These are phyloP conservation scores for Nymphicus hollandicus DNA, from an alignment of 2,113 vertebrate species.

Conservation along the genomic window DNA sequence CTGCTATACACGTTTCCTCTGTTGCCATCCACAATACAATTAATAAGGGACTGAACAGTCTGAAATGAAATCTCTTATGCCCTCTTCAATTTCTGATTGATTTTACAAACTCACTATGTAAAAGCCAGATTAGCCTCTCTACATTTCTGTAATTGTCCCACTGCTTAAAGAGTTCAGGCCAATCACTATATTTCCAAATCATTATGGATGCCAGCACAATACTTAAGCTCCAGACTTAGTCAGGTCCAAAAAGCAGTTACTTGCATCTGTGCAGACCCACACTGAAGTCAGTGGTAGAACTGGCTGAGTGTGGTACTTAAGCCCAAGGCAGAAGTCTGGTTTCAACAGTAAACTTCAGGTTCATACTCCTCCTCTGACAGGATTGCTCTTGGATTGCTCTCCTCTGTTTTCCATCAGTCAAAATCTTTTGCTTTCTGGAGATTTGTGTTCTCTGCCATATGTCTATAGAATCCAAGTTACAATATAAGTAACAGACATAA, in stretches of 20 bases:
- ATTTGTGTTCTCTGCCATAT: constrained; percentile 25
- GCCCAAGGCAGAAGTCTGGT: constrained; percentile 29
- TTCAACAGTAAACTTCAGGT: constrained; percentile 22
- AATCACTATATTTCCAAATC: not conserved
- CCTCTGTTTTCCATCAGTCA: constrained; percentile 62
- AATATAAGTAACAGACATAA: constrained; percentile 50
- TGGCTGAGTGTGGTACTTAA: not conserved
- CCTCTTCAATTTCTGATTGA: constrained; percentile 37
- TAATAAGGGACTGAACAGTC: not conserved
- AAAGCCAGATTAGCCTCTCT: not conserved
- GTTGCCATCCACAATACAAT: not conserved
- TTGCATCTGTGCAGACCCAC: constrained; percentile 7
- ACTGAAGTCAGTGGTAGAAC: not conserved
- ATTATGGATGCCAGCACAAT: constrained; percentile 2
- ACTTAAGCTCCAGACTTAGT: not conserved
- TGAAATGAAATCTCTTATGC: constrained; percentile 21
- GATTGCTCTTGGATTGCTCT: constrained; percentile 24
- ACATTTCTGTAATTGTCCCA: not conserved
- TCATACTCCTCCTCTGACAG: constrained; percentile 24
- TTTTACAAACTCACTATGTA: constrained; percentile 24
- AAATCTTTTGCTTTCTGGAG: constrained; percentile 42
- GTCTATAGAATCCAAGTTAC: constrained; percentile 40
- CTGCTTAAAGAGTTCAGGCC: constrained; percentile 23
- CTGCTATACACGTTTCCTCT: constrained; percentile 49
- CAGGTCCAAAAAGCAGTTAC: not conserved